Conservation (phyloP, 2,797 vertebrate genomes). For the Mycteria americana region DNA sequence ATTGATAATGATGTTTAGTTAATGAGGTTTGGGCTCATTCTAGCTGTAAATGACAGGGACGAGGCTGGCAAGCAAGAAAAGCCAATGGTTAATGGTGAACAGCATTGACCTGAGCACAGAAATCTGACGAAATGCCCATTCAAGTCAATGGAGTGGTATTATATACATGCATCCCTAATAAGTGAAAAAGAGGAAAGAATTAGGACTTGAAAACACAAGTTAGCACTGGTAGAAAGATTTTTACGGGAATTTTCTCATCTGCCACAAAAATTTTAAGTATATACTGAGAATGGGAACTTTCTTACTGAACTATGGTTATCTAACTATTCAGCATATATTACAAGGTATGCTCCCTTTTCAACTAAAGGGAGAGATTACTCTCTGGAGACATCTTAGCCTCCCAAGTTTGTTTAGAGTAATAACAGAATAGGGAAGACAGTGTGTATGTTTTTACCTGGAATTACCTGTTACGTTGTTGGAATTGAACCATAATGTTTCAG, state of each 20-base stretch:
- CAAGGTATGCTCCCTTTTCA: not conserved
- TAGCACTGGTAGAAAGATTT: not conserved
- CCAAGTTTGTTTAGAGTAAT: not conserved
- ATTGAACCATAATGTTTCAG: not conserved
- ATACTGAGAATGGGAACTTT: not conserved
- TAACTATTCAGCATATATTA: not conserved
- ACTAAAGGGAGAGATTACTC: not conserved
- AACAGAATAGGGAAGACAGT: not conserved
- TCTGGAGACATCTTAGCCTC: not conserved
- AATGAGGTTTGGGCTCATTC: not conserved
- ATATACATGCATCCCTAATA: rapidly evolving
- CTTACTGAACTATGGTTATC: not conserved
- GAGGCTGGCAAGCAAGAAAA: not conserved
- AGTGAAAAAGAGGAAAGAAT: not conserved
- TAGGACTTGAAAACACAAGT: not conserved
- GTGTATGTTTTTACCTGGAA: not conserved
- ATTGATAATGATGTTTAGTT: not conserved
- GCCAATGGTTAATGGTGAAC: not conserved
- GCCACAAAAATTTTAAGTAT: not conserved
- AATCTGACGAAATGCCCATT: not conserved
- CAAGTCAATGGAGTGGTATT: not conserved
- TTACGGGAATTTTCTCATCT: not conserved
- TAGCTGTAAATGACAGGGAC: not conserved
- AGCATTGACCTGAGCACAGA: not conserved
- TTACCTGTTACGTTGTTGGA: not conserved